Evolutionary conservation across 1,140 invertebrate genomes (phyloP).

Genomic region (Neodiprion virginianus): DNA sequence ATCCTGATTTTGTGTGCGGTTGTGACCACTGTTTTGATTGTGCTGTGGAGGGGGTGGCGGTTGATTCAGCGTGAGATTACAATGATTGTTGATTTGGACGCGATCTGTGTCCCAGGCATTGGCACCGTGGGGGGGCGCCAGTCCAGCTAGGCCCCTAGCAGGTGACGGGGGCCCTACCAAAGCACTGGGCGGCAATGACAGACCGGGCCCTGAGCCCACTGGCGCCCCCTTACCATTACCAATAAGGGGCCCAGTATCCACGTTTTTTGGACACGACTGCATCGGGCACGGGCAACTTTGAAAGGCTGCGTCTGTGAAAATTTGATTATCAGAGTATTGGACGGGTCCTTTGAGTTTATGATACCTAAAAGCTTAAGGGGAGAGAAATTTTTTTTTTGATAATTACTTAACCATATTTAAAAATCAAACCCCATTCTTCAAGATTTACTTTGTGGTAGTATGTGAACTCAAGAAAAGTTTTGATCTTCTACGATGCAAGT

Average conservation of each 20-base stretch:
- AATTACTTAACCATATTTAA: not conserved
- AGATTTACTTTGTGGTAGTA: too few relatives aligned
- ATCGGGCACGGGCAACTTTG: constrained; percentile 84
- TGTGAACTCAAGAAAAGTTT: too few relatives aligned
- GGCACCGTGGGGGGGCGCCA: constrained; percentile 69
- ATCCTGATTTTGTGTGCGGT: constrained; percentile 46
- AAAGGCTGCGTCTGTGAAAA: constrained; percentile 63
- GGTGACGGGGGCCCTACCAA: constrained; percentile 62
- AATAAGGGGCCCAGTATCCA: constrained; percentile 95
- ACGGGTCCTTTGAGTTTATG: constrained; percentile 2
- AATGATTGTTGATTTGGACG: constrained; percentile 72
- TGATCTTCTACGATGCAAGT: too few relatives aligned
- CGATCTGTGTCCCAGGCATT: constrained; percentile 66
- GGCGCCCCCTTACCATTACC: constrained; percentile 77
- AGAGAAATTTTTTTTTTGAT: constrained; percentile 4
- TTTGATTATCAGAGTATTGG: constrained; percentile 8
- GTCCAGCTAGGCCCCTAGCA: constrained; percentile 66
- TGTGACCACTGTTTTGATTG: constrained; percentile 44
- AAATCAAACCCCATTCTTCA: not conserved
- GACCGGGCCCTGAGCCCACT: constrained; percentile 70
- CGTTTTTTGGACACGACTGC: constrained; percentile 95
- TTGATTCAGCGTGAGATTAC: constrained; percentile 60
- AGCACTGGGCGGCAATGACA: constrained; percentile 67
- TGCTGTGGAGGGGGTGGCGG: constrained; percentile 43
- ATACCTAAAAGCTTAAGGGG: not conserved